Evolutionary conservation across 2,797 vertebrate genomes (phyloP).

Genomic region (Tolypeutes matacus): DNA sequence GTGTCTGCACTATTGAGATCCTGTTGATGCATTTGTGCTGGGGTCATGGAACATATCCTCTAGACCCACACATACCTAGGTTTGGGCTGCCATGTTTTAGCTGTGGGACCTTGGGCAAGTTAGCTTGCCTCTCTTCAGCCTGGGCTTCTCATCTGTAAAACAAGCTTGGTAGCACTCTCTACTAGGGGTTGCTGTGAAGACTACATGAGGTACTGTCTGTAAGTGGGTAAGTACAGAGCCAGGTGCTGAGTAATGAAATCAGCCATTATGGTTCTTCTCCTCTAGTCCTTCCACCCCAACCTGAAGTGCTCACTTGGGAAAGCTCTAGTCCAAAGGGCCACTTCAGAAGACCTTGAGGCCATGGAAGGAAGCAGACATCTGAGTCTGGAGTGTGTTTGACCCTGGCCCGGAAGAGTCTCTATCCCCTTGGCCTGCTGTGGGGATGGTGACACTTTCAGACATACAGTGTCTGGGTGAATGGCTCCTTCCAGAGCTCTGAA

Average conservation of each 20-base stretch:
- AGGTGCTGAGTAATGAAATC: not conserved
- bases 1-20: not conserved
- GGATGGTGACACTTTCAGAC: not conserved
- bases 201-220: not conserved
- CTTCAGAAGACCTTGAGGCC: not conserved
- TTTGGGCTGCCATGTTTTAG: not conserved
- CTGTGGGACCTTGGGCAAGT: not conserved
- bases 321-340: not conserved
- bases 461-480: not conserved
- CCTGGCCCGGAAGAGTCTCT: not conserved
- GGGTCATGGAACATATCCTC: not conserved
- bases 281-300: not conserved
- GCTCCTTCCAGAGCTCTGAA: not conserved
- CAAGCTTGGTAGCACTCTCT: not conserved
- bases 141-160: constrained; percentile 6
- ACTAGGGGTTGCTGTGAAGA: not conserved
- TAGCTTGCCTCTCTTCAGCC: not conserved
- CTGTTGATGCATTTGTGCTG: not conserved
- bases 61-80: not conserved
- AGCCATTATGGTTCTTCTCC: not conserved
- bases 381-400: not conserved
- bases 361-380: not conserved
- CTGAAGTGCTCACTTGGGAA: not conserved
- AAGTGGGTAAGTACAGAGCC: not conserved
- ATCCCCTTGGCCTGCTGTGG: not conserved